A percentile compares a stretch with the other conserved stretches of the same genome.
Evolutionary conservation across 1,140 invertebrate species (phyloP).

Genomic region (Chlorops oryzae): DNA sequence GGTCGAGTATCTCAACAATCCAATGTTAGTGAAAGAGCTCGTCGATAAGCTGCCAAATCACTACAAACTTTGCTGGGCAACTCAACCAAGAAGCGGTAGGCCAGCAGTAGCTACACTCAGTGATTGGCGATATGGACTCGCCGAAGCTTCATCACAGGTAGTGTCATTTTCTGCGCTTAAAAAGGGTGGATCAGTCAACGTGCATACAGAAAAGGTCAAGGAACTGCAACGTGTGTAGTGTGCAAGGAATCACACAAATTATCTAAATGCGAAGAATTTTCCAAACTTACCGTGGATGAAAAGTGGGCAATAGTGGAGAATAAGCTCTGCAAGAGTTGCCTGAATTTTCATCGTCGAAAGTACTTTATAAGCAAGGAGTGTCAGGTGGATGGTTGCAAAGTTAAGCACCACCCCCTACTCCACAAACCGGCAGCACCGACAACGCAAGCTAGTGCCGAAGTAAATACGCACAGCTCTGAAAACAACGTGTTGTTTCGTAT

Average conservation of each 20-base stretch:
- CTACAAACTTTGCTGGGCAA: slow-evolving; percentile 8
- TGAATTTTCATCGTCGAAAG: not conserved
- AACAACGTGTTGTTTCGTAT: too few species aligned
- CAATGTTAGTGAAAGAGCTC: slow-evolving; percentile 1
- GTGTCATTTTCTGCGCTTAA: too few species aligned
- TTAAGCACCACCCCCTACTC: slow-evolving; percentile 6
- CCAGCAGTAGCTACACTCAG: not conserved
- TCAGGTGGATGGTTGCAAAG: slow-evolving; percentile 1
- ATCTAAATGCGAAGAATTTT: not conserved
- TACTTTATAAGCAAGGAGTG: slow-evolving; percentile 3
- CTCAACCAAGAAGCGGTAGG: not conserved
- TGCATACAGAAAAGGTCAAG: not conserved
- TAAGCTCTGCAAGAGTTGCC: slow-evolving; percentile 1
- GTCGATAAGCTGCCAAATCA: slow-evolving; percentile 9
- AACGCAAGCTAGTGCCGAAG: not conserved
- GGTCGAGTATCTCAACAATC: slow-evolving; percentile 6
- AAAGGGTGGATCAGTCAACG: slow-evolving; percentile 1
- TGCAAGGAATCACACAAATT: too few species aligned
- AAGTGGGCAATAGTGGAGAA: slow-evolving; percentile 2
- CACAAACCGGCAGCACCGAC: not conserved
- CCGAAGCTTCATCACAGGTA: too few species aligned
- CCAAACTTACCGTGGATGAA: not conserved
- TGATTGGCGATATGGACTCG: not conserved
- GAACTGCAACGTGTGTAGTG: not conserved
- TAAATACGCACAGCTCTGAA: not conserved